Evolutionary conservation across 2,113 vertebrate genomes (phyloP).

Genomic region (Ailuropoda melanoleuca): DNA sequence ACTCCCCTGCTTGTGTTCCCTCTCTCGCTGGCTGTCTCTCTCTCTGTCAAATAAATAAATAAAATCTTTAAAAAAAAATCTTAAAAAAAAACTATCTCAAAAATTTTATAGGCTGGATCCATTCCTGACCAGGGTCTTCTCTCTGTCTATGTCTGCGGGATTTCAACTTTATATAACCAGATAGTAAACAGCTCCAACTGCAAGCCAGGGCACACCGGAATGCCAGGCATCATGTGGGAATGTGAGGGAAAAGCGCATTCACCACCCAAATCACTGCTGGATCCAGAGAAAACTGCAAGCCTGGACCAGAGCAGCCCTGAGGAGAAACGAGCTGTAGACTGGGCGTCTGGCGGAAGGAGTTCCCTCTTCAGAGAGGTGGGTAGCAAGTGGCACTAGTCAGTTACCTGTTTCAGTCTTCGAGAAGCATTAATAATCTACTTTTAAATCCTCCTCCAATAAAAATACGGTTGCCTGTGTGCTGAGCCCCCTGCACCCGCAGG

Average conservation of each 20-base stretch:
- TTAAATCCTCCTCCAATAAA: background rate
- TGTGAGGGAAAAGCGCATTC: background rate
- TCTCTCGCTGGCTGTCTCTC: too few species aligned
- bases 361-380: background rate
- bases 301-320: background rate
- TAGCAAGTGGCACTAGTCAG: background rate
- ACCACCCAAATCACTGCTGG: background rate
- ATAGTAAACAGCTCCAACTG: background rate
- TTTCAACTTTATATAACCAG: background rate
- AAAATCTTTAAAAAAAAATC: too few species aligned
- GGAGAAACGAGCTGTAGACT: background rate
- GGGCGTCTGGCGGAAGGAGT: background rate
- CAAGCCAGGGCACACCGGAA: background rate
- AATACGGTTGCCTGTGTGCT: background rate
- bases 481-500: too few species aligned
- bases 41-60: too few species aligned
- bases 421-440: background rate
- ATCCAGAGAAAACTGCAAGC: background rate
- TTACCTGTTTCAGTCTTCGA: background rate
- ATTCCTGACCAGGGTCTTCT: background rate
- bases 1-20: too few species aligned
- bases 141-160: background rate
- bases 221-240: background rate
- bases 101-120: background rate
- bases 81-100: background rate